Percentiles rank a stretch among this genome's conserved stretches.
Evolutionary conservation across 1,140 invertebrate species (phyloP).

Genomic region (Aphelenchoides fujianensis): DNA sequence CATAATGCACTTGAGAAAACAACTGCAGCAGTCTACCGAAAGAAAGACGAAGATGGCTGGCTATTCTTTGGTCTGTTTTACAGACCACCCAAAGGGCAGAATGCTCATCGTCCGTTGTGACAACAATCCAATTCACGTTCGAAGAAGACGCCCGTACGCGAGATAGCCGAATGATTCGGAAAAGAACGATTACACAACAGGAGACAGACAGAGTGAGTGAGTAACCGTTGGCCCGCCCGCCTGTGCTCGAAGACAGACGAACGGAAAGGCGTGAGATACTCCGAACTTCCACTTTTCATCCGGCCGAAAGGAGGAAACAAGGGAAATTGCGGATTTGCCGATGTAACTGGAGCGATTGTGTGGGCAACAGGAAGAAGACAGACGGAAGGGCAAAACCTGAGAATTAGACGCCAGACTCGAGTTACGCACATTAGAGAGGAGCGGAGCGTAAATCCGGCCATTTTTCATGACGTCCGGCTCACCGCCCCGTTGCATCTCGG

Average conservation of each 20-base stretch:
- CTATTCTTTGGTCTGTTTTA: no score
- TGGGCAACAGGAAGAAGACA: neutral
- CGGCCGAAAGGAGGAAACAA: neutral
- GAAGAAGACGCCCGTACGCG: no score
- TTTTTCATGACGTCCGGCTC: no score
- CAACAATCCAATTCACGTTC: no score
- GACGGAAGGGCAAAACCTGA: neutral
- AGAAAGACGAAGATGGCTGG: no score
- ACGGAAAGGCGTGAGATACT: neutral
- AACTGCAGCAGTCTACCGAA: no score
- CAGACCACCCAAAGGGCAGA: no score
- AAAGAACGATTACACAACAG: neutral
- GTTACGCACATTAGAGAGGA: neutral
- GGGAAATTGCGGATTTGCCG: constrained; percentile 2
- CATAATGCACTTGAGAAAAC: no score
- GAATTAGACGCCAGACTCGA: neutral
- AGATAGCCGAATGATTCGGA: neutral
- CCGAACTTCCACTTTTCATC: neutral
- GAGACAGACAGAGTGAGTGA: neutral
- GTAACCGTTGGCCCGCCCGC: neutral
- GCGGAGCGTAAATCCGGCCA: no score
- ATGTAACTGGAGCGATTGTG: neutral
- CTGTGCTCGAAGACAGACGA: neutral
- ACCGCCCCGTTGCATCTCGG: no score
- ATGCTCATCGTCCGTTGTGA: no score